A percentile compares a stretch with the other conserved stretches of the same genome.
These are phyloP conservation scores for Muricea muricata DNA, from an alignment of 92 coral and sea anemone genomes.

Conservation along the genomic window DNA sequence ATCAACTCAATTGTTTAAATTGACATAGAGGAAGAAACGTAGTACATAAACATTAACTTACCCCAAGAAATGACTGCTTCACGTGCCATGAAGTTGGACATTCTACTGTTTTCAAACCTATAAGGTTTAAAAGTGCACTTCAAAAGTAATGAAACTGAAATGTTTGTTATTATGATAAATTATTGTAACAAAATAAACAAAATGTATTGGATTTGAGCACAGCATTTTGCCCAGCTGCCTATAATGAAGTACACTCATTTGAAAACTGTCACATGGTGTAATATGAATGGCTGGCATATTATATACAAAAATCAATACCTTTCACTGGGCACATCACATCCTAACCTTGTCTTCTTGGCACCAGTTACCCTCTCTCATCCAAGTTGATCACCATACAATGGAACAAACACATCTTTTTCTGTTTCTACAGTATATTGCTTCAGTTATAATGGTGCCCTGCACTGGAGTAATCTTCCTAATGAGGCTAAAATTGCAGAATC, in stretches of 20 bases:
- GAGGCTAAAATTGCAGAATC: too few relatives aligned
- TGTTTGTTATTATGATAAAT: too few relatives aligned
- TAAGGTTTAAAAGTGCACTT: background rate
- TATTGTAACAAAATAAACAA: too few relatives aligned
- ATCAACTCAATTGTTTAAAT: background rate
- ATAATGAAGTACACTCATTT: background rate
- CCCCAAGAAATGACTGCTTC: slow-evolving; percentile 66
- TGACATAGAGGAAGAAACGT: too few relatives aligned
- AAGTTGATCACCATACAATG: slow-evolving; percentile 64
- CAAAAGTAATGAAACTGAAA: background rate
- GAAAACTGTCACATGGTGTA: background rate
- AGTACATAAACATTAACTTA: too few relatives aligned
- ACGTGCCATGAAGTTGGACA: slow-evolving; percentile 70
- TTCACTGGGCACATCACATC: slow-evolving; percentile 63
- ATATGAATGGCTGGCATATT: background rate
- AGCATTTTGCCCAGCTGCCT: background rate
- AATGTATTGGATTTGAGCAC: too few relatives aligned
- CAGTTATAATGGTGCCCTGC: too few relatives aligned
- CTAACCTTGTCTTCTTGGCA: slow-evolving; percentile 65
- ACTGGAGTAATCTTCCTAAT: too few relatives aligned
- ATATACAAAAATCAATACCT: background rate
- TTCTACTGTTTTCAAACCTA: slow-evolving; percentile 61
- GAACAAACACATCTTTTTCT: slow-evolving; percentile 49
- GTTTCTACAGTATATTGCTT: too few relatives aligned
- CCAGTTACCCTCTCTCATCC: slow-evolving; percentile 74